Evolutionary conservation across 1,140 invertebrate genomes (phyloP).

Genomic region (Metopolophium dirhodum): DNA sequence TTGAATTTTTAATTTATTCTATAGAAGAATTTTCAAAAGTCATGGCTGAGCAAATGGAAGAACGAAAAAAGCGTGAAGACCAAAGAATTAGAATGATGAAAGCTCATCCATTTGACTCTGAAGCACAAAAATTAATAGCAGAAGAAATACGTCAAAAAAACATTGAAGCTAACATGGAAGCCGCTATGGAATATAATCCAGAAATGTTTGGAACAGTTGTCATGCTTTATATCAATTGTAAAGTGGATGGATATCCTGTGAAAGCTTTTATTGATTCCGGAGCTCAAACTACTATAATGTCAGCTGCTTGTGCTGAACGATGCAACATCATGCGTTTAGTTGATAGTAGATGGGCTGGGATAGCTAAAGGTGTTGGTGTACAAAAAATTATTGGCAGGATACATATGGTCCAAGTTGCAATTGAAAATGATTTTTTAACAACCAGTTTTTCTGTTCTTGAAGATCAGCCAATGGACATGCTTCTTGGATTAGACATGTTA

Average conservation of each 20-base stretch:
- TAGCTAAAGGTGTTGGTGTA: conserved; percentile 93
- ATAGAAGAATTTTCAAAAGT: conserved; percentile 83
- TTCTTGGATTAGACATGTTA: conserved; percentile 96
- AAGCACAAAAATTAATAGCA: conserved; percentile 91
- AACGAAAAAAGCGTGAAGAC: conserved; percentile 78
- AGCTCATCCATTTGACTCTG: conserved; percentile 94
- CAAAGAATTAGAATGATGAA: conserved; percentile 86
- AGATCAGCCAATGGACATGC: conserved; percentile 98
- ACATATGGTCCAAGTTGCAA: conserved; percentile 96
- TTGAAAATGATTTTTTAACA: conserved; percentile 90
- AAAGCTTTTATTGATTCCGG: conserved; percentile 98
- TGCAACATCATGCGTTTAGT: conserved; percentile 96
- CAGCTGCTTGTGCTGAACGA: conserved; percentile 86
- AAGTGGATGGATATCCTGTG: conserved; percentile 93
- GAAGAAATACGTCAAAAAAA: conserved; percentile 96
- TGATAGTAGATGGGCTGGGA: conserved; percentile 91
- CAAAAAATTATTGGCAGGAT: conserved; percentile 95
- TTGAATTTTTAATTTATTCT: conserved; percentile 57
- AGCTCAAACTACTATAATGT: conserved; percentile 95
- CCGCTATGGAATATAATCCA: conserved; percentile 97
- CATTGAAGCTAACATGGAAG: conserved; percentile 98
- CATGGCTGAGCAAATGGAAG: conserved; percentile 80
- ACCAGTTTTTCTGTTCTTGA: conserved; percentile 98
- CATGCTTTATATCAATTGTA: conserved; percentile 97
- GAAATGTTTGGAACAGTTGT: conserved; percentile 97